Conservation (phyloP, 2,113 vertebrate genomes). For the Chrysochloris asiatica region DNA sequence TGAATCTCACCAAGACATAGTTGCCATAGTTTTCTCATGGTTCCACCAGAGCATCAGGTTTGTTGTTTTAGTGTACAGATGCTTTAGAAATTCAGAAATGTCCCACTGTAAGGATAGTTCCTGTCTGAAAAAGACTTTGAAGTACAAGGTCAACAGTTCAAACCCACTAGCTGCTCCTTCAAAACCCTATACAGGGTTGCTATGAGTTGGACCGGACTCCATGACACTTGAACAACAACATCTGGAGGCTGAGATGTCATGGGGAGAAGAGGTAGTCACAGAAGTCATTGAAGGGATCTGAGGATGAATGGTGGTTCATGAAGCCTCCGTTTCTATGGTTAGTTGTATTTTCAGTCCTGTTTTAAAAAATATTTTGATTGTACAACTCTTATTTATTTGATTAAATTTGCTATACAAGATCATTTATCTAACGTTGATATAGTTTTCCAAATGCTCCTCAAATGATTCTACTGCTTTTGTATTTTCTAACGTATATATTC, state of each 20-base stretch:
- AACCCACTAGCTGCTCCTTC: no score
- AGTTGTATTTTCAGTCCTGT: not conserved
- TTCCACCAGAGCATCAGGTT: not conserved
- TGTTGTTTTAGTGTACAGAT: not conserved
- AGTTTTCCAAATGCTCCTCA: not conserved
- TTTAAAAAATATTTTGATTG: constrained; percentile 12
- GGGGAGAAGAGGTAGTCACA: not conserved
- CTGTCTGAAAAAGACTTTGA: not conserved
- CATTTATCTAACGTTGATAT: not conserved
- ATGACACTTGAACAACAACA: no score
- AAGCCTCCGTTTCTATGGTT: not conserved
- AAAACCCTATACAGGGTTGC: no score
- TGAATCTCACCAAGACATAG: not conserved
- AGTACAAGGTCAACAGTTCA: no score
- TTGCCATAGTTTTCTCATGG: not conserved
- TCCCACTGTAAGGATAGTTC: not conserved
- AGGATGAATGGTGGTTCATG: not conserved
- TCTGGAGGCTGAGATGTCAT: not conserved
- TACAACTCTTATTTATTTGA: not conserved
- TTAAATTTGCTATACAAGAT: not conserved
- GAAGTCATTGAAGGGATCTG: not conserved
- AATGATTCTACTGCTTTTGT: not conserved
- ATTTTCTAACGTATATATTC: not conserved
- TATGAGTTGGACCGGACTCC: no score
- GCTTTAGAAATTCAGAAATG: not conserved